These are phyloP conservation scores for Mesorhabditis spiculigera DNA, from an alignment of 2,888 invertebrate species.

Conservation along the genomic window DNA sequence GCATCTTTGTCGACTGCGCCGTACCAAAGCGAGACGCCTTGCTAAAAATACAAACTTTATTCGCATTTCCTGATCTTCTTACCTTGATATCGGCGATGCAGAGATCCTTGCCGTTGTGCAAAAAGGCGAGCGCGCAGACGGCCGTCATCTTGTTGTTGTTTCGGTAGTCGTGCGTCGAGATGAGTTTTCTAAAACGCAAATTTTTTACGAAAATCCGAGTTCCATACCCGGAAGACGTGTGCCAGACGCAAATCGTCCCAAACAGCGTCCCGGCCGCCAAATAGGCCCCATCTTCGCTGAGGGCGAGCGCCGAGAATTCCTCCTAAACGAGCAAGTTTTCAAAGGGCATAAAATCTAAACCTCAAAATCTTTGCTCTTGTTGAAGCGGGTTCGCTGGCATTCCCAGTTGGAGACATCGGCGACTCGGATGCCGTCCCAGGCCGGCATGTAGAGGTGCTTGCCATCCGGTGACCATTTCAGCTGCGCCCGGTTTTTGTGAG, in stretches of 20 bases:
- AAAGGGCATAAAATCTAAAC: too few relatives aligned
- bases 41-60: not conserved
- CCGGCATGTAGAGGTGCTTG: not conserved
- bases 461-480: not conserved
- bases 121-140: not conserved
- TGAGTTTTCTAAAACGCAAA: not conserved
- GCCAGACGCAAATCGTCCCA: not conserved
- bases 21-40: not conserved
- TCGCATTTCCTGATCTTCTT: not conserved
- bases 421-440: not conserved
- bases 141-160: not conserved
- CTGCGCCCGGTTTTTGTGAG: not conserved
- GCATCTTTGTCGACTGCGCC: not conserved
- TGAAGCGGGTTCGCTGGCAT: not conserved
- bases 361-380: too few relatives aligned
- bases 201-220: not conserved
- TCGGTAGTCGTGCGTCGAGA: not conserved
- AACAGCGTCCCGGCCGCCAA: not conserved
- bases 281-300: not conserved
- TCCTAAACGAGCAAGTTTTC: not conserved
- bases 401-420: not conserved
- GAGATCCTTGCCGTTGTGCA: not conserved
- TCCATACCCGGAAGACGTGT: not conserved
- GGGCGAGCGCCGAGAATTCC: not conserved
- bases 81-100: conserved; percentile 4